These are phyloP conservation scores for Lonchura striata DNA, from an alignment of 2,113 vertebrate genomes.

Conservation along the genomic window DNA sequence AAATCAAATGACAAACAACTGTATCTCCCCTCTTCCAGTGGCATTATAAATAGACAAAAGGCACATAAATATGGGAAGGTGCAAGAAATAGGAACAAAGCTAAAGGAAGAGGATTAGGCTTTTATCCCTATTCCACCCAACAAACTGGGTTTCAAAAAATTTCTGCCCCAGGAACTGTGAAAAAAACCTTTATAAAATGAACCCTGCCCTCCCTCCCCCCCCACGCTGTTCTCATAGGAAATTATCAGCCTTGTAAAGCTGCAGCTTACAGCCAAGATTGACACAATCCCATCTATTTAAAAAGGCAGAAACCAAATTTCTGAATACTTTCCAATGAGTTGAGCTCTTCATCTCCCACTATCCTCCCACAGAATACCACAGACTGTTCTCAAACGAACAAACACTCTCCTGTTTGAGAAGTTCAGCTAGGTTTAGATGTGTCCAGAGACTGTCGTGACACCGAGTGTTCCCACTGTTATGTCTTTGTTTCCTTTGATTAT, in stretches of 20 bases:
- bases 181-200: constrained; percentile 77
- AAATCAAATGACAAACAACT: constrained; percentile 76
- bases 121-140: constrained; percentile 78
- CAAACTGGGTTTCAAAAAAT: constrained; percentile 73
- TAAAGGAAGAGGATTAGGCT: constrained; percentile 77
- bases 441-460: constrained; percentile 88
- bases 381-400: constrained; percentile 72
- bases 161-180: constrained; percentile 72
- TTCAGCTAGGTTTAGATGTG: constrained; percentile 79
- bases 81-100: constrained; percentile 82
- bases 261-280: constrained; percentile 68
- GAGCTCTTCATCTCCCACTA: constrained; percentile 56
- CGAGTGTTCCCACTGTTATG: constrained; percentile 86
- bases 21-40: constrained; percentile 79
- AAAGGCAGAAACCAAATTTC: constrained; percentile 72
- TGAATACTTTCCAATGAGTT: constrained; percentile 68
- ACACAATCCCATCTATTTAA: constrained; percentile 69
- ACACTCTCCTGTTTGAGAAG: constrained; percentile 65
- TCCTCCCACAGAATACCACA: constrained; percentile 71
- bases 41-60: constrained; percentile 92
- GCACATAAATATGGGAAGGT: constrained; percentile 95
- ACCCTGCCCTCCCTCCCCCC: constrained; percentile 49
- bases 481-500: constrained; percentile 95
- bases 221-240: constrained; percentile 63
- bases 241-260: constrained; percentile 70